These are phyloP conservation scores for Pantala flavescens DNA, from an alignment of 1,140 invertebrate genomes.

Conservation along the genomic window DNA sequence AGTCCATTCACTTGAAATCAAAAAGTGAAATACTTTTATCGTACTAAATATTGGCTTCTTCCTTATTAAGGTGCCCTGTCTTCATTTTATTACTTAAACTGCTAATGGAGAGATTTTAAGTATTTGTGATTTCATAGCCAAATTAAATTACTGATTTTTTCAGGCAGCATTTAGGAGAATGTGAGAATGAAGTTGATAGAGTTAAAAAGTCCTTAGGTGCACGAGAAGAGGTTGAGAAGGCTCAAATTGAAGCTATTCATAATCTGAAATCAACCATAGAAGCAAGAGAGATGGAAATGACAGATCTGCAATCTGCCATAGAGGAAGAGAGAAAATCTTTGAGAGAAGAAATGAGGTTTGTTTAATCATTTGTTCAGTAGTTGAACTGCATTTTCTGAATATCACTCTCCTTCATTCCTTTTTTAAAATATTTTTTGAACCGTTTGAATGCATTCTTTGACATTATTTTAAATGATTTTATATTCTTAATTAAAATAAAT, in stretches of 20 bases:
- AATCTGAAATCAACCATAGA: conserved; percentile 64
- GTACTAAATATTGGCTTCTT: too few relatives aligned
- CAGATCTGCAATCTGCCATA: conserved; percentile 47
- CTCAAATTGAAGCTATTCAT: conserved; percentile 80
- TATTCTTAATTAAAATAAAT: too few relatives aligned
- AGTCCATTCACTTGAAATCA: too few relatives aligned
- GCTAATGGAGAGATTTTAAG: conserved; percentile 14
- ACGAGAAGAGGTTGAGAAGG: conserved; percentile 85
- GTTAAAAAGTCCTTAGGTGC: conserved; percentile 70
- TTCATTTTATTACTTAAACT: too few relatives aligned
- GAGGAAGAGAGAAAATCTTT: conserved; percentile 32
- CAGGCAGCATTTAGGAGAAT: conserved; percentile 70
- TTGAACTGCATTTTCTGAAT: too few relatives aligned
- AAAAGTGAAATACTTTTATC: too few relatives aligned
- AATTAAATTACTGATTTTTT: conserved; percentile 23
- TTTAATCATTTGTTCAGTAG: too few relatives aligned
- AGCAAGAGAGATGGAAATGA: conserved; percentile 56
- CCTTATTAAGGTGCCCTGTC: too few relatives aligned
- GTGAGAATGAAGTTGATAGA: conserved; percentile 70
- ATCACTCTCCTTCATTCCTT: too few relatives aligned
- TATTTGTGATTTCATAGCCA: neutral
- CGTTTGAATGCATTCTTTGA: too few relatives aligned
- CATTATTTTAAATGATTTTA: too few relatives aligned
- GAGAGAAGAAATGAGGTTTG: conserved; percentile 16
- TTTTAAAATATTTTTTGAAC: too few relatives aligned